Conservation (phyloP, 1,140 invertebrate species). For the Drosophila watanabei region DNA sequence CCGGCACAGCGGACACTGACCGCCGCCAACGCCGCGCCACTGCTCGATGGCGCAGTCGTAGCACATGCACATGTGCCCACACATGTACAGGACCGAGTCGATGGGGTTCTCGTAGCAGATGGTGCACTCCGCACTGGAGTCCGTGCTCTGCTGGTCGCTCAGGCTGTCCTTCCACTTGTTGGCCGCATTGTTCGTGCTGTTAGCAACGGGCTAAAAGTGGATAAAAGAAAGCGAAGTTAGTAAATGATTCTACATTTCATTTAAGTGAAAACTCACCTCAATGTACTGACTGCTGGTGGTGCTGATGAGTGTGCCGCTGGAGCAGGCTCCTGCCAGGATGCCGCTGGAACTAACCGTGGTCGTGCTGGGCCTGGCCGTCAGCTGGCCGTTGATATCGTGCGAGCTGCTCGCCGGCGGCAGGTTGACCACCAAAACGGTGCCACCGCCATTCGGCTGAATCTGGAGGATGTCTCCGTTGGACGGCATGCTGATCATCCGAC, state of each 20-base stretch:
- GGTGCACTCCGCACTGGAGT: slow-evolving; percentile 92
- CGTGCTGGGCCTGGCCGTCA: slow-evolving; percentile 45
- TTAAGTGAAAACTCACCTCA: slow-evolving; percentile 86
- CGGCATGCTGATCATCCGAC: slow-evolving; percentile 86
- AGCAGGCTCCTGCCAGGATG: slow-evolving; percentile 81
- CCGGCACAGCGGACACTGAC: slow-evolving; percentile 97
- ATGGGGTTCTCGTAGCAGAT: slow-evolving; percentile 97
- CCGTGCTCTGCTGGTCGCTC: slow-evolving; percentile 85
- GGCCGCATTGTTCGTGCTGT: slow-evolving; percentile 64
- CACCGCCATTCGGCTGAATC: slow-evolving; percentile 88
- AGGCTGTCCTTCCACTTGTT: slow-evolving; percentile 76
- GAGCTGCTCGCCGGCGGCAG: slow-evolving; percentile 89
- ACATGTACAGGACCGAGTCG: slow-evolving; percentile 97
- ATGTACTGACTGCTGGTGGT: slow-evolving; percentile 88
- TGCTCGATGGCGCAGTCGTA: slow-evolving; percentile 97
- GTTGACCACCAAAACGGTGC: slow-evolving; percentile 92
- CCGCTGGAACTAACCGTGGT: slow-evolving; percentile 66
- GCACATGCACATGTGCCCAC: slow-evolving; percentile 99
- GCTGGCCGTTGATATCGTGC: slow-evolving; percentile 67
- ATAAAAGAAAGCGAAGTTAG: background rate
- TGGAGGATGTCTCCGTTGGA: slow-evolving; percentile 88
- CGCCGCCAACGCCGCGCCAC: slow-evolving; percentile 94
- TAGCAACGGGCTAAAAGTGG: slow-evolving; percentile 59
- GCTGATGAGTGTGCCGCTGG: slow-evolving; percentile 86
- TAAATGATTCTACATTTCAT: background rate